These are phyloP conservation scores for Heterocephalus glaber DNA, from an alignment of 2,113 vertebrate genomes.

Conservation along the genomic window DNA sequence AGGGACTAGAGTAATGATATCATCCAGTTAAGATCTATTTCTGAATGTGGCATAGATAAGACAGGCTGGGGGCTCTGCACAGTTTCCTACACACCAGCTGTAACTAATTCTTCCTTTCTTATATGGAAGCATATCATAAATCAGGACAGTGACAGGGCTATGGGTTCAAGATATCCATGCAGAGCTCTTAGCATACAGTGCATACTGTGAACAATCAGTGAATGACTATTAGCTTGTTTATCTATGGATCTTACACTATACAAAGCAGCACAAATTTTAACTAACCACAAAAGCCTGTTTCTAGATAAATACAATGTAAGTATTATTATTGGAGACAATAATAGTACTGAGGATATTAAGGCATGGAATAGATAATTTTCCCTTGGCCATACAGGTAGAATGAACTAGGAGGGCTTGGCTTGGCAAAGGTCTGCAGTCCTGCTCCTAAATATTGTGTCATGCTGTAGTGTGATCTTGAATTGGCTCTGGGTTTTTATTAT, in stretches of 20 bases:
- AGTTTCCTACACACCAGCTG: conserved; percentile 53
- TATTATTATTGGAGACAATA: not conserved
- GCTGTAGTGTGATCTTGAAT: not conserved
- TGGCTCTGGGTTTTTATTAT: not conserved
- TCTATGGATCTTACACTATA: no score
- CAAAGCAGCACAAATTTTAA: not conserved
- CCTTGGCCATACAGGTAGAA: not conserved
- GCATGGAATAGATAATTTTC: not conserved
- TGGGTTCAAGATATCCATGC: conserved; percentile 16
- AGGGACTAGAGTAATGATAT: conserved; percentile 49
- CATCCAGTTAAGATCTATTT: conserved; percentile 59
- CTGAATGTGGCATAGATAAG: conserved; percentile 52
- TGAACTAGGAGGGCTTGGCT: not conserved
- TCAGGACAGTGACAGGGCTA: not conserved
- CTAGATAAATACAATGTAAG: not conserved
- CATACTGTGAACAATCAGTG: not conserved
- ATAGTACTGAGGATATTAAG: not conserved
- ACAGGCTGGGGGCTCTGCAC: not conserved
- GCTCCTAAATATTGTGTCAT: not conserved
- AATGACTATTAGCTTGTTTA: not conserved
- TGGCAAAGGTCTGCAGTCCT: not conserved
- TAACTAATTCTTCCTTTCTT: conserved; percentile 22
- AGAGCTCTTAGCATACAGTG: not conserved
- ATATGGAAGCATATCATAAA: not conserved
- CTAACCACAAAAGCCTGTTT: not conserved